phyloP scores from a whole-genome alignment of 1,140 invertebrate species.

The Ooceraea biroi region DNA sequence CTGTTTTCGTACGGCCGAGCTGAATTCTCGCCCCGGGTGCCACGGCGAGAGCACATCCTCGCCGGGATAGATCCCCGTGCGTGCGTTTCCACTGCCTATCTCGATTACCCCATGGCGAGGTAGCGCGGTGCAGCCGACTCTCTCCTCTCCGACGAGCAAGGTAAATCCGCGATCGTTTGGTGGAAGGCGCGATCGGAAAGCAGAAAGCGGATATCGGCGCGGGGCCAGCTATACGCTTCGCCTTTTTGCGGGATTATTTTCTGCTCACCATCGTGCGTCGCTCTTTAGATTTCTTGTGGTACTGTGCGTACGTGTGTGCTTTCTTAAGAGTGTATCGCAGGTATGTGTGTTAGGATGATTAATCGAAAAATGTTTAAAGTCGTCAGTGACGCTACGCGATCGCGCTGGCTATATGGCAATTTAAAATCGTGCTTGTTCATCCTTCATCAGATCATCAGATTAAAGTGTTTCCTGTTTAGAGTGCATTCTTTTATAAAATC shows the following conservation, averaged over 20 bases:
- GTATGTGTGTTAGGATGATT: no score
- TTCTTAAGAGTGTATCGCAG: no score
- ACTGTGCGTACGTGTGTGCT: no score
- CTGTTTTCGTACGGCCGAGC: neutral
- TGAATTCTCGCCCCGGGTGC: neutral
- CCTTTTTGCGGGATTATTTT: neutral
- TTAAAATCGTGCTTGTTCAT: no score
- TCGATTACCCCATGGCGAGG: constrained; percentile 11
- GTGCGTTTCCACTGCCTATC: neutral
- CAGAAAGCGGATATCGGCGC: neutral
- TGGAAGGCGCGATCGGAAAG: neutral
- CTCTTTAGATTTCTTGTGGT: no score
- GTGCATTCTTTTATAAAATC: no score
- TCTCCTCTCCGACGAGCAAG: neutral
- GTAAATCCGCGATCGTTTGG: neutral
- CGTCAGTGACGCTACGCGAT: no score
- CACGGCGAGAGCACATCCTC: neutral
- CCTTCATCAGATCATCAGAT: no score
- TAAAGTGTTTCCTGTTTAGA: no score
- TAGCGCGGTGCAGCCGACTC: neutral
- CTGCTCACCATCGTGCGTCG: neutral
- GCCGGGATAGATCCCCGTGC: neutral
- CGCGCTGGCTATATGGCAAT: no score
- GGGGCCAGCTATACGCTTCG: neutral
- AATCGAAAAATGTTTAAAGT: no score